A percentile compares a stretch with the other conserved stretches of the same genome.
phyloP scores from a whole-genome alignment of 2,888 invertebrate genomes.

The Sicus ferrugineus region DNA sequence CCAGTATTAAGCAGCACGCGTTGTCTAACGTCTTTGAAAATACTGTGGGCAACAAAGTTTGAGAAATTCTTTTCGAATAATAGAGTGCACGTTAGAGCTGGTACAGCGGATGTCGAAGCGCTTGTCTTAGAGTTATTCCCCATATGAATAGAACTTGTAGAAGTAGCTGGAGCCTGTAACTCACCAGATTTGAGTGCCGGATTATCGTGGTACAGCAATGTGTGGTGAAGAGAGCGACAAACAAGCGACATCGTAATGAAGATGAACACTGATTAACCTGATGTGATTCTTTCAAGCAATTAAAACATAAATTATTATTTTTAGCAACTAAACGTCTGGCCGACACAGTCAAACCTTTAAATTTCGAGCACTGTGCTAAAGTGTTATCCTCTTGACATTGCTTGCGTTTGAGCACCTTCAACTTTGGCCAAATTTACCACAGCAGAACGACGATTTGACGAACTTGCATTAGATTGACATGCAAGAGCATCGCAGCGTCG shows the following conservation, averaged over 20 bases:
- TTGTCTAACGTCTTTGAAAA: background rate
- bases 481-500: conserved; percentile 31
- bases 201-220: too few species aligned
- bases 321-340: background rate
- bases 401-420: background rate
- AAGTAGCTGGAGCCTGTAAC: background rate
- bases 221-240: too few species aligned
- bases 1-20: conserved; percentile 23
- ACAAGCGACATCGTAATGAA: background rate
- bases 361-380: background rate
- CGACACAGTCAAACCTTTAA: background rate
- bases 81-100: background rate
- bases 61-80: background rate
- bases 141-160: conserved; percentile 4
- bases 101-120: too few species aligned
- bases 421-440: conserved; percentile 24
- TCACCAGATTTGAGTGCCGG: background rate
- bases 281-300: conserved; percentile 3
- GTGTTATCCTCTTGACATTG: too few species aligned
- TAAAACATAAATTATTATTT: conserved; percentile 18
- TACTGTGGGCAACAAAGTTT: background rate
- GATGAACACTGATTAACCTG: conserved; percentile 2
- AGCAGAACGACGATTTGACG: background rate
- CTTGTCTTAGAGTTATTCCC: too few species aligned
- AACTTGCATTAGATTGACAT: conserved; percentile 14